A percentile compares a stretch with the other conserved stretches of the same genome.
phyloP scores from a whole-genome alignment of 2,113 vertebrate genomes.

The Elephantulus edwardii region DNA sequence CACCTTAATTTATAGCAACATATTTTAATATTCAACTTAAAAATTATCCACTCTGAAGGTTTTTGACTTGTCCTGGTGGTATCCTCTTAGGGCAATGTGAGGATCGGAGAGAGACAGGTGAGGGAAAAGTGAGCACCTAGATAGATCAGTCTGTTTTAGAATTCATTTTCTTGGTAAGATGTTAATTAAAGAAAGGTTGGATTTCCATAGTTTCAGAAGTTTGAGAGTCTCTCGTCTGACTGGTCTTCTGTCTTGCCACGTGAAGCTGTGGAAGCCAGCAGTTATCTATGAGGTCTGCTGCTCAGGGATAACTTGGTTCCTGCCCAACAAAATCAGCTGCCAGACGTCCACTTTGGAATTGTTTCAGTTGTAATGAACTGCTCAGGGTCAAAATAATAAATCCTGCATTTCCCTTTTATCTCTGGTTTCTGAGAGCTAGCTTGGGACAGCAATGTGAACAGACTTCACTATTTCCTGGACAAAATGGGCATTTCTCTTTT shows the following conservation, averaged over 20 bases:
- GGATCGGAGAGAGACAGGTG: rapidly evolving
- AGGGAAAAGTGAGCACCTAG: background rate
- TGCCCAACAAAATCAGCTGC: too few relatives aligned
- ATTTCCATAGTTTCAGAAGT: background rate
- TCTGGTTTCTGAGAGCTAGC: background rate
- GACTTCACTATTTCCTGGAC: background rate
- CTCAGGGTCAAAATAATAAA: background rate
- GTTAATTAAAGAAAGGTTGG: too few relatives aligned
- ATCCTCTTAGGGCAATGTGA: rapidly evolving
- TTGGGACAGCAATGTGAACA: background rate
- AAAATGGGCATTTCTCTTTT: background rate
- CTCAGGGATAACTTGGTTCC: too few relatives aligned
- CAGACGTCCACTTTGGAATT: background rate
- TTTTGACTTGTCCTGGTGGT: background rate
- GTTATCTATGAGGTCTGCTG: too few relatives aligned
- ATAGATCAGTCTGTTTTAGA: background rate
- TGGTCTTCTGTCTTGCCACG: background rate
- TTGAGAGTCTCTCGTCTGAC: background rate
- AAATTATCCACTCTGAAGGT: background rate
- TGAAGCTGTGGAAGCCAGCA: background rate
- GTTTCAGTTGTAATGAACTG: background rate
- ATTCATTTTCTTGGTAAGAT: background rate
- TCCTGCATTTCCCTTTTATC: background rate
- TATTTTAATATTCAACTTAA: background rate
- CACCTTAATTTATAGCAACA: background rate